Percentiles rank a stretch among this genome's conserved stretches.
These are phyloP conservation scores for Synergus gifuensis DNA, from an alignment of 2,888 invertebrate genomes.

Conservation along the genomic window DNA sequence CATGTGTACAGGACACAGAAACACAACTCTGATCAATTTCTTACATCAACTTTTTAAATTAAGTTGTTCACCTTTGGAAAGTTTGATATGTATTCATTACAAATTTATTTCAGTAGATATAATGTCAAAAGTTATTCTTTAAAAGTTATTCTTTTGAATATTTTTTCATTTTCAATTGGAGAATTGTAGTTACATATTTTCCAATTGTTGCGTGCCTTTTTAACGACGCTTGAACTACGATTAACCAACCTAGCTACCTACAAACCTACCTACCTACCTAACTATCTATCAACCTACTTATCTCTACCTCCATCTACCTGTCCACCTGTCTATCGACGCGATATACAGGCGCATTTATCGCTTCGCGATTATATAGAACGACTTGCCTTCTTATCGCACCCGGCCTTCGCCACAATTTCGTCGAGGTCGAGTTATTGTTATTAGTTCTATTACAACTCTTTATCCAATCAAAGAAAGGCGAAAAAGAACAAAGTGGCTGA, in stretches of 20 bases:
- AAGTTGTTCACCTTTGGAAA: conserved; percentile 2
- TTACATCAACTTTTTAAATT: conserved; percentile 2
- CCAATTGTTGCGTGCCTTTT: background rate
- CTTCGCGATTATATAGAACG: conserved; percentile 62
- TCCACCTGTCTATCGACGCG: conserved; percentile 53
- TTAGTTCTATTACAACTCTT: conserved; percentile 52
- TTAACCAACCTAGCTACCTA: conserved; percentile 50
- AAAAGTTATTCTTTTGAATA: background rate
- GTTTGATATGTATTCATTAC: background rate
- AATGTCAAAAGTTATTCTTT: background rate
- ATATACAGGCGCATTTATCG: conserved; percentile 60
- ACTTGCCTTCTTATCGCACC: conserved; percentile 57
- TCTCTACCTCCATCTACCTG: conserved; percentile 58
- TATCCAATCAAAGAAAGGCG: conserved; percentile 49
- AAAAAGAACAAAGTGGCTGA: conserved; percentile 30
- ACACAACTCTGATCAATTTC: background rate
- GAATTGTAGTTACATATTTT: background rate
- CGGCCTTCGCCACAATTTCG: conserved; percentile 71
- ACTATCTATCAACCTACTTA: conserved; percentile 62
- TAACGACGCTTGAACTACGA: conserved; percentile 45
- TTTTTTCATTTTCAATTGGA: background rate
- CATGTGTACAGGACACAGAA: conserved; percentile 4
- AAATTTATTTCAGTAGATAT: background rate
- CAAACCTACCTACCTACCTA: conserved; percentile 58
- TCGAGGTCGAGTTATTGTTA: conserved; percentile 69